phyloP scores from a whole-genome alignment of 2,797 vertebrate species.

The Poeciliopsis gracilis region DNA sequence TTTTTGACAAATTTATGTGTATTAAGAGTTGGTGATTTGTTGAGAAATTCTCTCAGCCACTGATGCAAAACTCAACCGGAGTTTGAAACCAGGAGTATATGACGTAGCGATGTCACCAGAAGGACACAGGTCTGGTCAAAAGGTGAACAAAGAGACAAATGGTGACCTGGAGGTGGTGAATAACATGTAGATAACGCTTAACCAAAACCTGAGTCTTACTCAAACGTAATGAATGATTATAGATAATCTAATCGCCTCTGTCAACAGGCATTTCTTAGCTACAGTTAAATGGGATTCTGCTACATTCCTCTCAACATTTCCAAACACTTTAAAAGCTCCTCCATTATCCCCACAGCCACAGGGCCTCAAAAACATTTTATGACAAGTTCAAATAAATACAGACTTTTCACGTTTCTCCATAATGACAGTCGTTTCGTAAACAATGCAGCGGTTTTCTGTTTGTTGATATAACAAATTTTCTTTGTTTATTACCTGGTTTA shows the following conservation, averaged over 20 bases:
- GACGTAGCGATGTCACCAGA: neutral
- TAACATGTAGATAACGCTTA: neutral
- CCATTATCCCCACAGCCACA: neutral
- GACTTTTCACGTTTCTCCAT: neutral
- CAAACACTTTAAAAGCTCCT: neutral
- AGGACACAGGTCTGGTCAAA: neutral
- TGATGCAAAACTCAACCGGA: neutral
- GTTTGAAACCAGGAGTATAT: constrained; percentile 1
- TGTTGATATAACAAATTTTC: neutral
- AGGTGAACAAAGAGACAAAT: constrained; percentile 2
- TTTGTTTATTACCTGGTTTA: neutral
- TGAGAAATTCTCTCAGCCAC: neutral
- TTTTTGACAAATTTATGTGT: neutral
- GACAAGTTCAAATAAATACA: neutral
- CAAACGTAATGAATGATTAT: constrained; percentile 3
- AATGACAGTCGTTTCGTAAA: neutral
- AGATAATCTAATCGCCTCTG: constrained; percentile 16
- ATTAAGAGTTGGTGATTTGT: neutral
- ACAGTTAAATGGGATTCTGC: neutral
- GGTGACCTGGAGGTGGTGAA: neutral
- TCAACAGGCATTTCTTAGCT: constrained; percentile 3
- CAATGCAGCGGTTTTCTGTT: neutral
- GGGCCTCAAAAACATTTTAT: neutral
- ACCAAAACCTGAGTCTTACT: neutral
- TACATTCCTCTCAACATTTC: neutral